Evolutionary conservation across 2,888 invertebrate genomes (phyloP).

Genomic region (Coelopa pilipes): DNA sequence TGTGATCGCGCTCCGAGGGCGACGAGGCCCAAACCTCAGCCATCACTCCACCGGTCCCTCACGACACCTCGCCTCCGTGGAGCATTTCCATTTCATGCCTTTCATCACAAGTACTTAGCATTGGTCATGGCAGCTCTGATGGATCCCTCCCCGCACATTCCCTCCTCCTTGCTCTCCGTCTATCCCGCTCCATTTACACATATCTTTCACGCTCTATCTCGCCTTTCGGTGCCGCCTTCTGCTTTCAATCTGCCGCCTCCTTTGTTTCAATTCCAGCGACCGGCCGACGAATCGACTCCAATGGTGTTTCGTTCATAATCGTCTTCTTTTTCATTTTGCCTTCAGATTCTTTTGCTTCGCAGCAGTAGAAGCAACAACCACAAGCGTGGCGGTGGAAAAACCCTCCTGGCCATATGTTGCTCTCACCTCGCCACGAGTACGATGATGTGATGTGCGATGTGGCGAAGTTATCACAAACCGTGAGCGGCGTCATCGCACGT

Average conservation of each 20-base stretch:
- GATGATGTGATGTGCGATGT: neutral
- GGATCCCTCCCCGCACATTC: too few relatives aligned
- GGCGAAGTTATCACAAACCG: slow-evolving; percentile 9
- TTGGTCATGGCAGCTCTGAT: neutral
- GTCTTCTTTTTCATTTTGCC: neutral
- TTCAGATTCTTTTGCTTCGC: neutral
- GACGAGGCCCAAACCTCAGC: too few relatives aligned
- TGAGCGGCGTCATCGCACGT: slow-evolving; percentile 9
- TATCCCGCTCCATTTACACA: neutral
- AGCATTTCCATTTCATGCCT: slow-evolving; percentile 28
- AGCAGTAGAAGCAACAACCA: too few relatives aligned
- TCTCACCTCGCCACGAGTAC: neutral
- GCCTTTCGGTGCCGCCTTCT: slow-evolving; percentile 14
- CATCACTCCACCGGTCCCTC: too few relatives aligned
- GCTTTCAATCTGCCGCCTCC: slow-evolving; percentile 30
- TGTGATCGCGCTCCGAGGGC: too few relatives aligned
- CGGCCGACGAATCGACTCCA: neutral
- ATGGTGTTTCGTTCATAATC: neutral
- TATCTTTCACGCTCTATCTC: neutral
- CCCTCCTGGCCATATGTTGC: slow-evolving; percentile 3
- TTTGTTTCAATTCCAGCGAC: slow-evolving; percentile 19
- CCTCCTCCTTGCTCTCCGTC: neutral
- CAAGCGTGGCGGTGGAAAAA: too few relatives aligned
- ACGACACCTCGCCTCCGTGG: neutral
- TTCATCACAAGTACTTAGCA: slow-evolving; percentile 25